These are phyloP conservation scores for Piliocolobus tephrosceles DNA, from an alignment of 2,113 vertebrate species.

Conservation along the genomic window DNA sequence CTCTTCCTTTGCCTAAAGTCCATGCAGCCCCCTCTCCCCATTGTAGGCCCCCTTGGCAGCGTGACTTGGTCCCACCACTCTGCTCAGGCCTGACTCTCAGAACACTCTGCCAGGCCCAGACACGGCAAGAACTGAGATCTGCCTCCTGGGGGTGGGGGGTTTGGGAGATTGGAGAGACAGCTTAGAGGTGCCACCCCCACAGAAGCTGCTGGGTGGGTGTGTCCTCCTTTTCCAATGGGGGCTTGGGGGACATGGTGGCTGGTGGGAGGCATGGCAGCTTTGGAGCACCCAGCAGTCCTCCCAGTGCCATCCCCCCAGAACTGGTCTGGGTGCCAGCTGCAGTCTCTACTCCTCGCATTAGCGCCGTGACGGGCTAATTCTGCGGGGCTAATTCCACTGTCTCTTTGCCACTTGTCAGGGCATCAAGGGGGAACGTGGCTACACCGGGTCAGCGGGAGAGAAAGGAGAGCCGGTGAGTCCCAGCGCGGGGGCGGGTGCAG, in stretches of 20 bases:
- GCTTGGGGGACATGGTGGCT: fast-evolving
- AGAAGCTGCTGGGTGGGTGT: too few species aligned
- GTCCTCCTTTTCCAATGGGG: neutral
- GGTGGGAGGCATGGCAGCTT: neutral
- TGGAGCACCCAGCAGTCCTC: neutral
- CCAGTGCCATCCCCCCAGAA: neutral
- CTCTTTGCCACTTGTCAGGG: constrained; percentile 81
- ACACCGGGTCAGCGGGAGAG: constrained; percentile 85
- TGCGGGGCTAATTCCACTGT: neutral
- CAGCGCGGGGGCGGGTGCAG: fast-evolving
- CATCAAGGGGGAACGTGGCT: constrained; percentile 93
- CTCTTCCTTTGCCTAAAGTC: neutral
- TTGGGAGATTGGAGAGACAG: neutral
- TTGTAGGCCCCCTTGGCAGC: neutral
- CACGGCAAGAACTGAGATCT: neutral
- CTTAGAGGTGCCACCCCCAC: fast-evolving
- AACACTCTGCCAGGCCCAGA: neutral
- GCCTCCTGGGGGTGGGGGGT: neutral
- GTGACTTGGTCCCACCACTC: neutral
- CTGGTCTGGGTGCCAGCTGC: neutral
- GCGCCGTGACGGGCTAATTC: neutral
- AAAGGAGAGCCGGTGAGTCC: constrained; percentile 94
- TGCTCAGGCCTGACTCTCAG: neutral
- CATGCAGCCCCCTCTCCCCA: neutral
- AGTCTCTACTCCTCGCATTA: constrained; percentile 6